Evolutionary conservation across 2,888 invertebrate genomes (phyloP), one percentile per base, ranked within the genome.

Genomic region (Calameuta filiformis): DNA sequence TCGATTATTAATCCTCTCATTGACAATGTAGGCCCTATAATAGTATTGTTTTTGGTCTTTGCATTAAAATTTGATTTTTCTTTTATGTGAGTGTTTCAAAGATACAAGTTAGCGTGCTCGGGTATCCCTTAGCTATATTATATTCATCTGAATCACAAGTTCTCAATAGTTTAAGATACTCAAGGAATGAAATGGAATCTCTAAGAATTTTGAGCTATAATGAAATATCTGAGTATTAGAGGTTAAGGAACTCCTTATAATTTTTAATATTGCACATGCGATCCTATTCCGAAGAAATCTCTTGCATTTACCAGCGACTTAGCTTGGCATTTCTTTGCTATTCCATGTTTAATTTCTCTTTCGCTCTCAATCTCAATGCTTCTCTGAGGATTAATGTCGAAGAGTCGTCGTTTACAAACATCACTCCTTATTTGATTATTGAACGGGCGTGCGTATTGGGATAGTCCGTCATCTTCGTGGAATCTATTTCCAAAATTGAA

Each of bases 271-370:
- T 77, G 73, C 68, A 56, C 74, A 69, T 34, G 68, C 76, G 78
- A 77, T 76, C 30, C 35, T 69, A 73, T 77, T 75, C 37, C 76
- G 75, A 76, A 80, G 33, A 79, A 78, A 81, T 76, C 69, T 68
- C 79, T 81, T 82, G 83, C 83, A 85, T 85, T 85, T 82, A 82
- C 79, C 75, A 78, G 77, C 80, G 81, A 69, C 80, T 82, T 77
- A 78, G 76, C 76, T 82, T 81, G 76, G 80, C 80, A 82, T 83
- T 82, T 83, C 23, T 23, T 56, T 56, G 56, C 56, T 56, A 56
- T 23, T 56, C 56, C 56, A 56, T 56, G 23, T 56, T 56, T 9
- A 56, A 9, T 56, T 23, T 56, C 56, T 23, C 23, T 56, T 56
- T 56, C 9, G 56, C 56, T 56, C 23, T 56, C 9, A 56, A 23